phyloP scores from a whole-genome alignment of 2,113 vertebrate species.

The Myotis lucifugus region DNA sequence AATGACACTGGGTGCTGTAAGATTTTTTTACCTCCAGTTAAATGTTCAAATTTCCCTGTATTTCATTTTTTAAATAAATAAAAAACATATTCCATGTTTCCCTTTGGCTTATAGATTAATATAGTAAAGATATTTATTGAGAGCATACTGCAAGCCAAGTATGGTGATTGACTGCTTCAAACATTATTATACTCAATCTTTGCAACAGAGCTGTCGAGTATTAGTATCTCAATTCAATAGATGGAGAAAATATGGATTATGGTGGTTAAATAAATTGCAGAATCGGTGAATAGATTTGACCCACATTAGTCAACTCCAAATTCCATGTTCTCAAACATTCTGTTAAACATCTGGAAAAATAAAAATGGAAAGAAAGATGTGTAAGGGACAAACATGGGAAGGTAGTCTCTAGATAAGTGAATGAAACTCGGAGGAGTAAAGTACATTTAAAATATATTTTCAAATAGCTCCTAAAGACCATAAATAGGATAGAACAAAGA shows the following conservation, averaged over 20 bases:
- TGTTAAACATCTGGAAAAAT: slow-evolving; percentile 16
- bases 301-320: neutral
- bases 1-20: neutral
- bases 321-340: neutral
- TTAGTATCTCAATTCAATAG: neutral
- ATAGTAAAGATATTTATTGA: neutral
- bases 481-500: neutral
- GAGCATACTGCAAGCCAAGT: neutral
- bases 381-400: neutral
- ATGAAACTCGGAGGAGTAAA: neutral
- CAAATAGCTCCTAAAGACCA: neutral
- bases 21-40: neutral
- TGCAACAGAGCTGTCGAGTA: neutral
- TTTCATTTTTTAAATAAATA: neutral
- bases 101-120: neutral
- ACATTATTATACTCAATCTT: neutral
- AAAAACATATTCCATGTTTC: neutral
- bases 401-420: neutral
- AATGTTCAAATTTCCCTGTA: neutral
- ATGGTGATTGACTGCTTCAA: neutral
- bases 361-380: neutral
- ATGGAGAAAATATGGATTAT: neutral
- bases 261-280: neutral
- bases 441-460: neutral
- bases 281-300: neutral